A percentile compares a stretch with the other conserved stretches of the same genome.
phyloP scores from a whole-genome alignment of 2,113 vertebrate genomes.

The Nothoprocta perdicaria region DNA sequence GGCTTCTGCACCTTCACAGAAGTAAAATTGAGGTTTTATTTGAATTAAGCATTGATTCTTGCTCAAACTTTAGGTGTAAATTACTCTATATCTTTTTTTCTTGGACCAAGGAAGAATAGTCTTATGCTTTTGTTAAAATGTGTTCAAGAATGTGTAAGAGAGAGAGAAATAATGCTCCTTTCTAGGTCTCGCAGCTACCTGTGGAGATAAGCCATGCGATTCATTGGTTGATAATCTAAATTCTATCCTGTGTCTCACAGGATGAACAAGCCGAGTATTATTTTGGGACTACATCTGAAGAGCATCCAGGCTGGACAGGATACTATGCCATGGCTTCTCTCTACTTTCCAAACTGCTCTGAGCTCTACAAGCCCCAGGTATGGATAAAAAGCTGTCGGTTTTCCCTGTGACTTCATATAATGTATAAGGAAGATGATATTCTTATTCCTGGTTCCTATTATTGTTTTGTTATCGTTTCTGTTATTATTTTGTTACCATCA shows the following conservation, averaged over 20 bases:
- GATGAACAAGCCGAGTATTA: slow-evolving; percentile 82
- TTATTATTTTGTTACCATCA: not conserved
- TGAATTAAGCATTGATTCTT: not conserved
- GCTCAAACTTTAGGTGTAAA: not conserved
- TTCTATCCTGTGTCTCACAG: slow-evolving; percentile 71
- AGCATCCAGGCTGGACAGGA: slow-evolving; percentile 86
- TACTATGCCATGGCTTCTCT: slow-evolving; percentile 85
- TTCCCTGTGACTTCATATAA: not conserved
- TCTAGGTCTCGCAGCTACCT: not conserved
- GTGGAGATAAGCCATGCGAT: not conserved
- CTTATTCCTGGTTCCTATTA: no score
- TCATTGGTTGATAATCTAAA: not conserved
- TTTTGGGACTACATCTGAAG: slow-evolving; percentile 82
- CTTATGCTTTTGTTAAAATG: not conserved
- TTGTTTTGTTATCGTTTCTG: no score
- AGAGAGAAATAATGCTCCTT: not conserved
- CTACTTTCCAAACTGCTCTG: slow-evolving; percentile 85
- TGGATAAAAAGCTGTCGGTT: not conserved
- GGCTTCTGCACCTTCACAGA: not conserved
- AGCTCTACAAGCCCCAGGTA: slow-evolving; percentile 88
- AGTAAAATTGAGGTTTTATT: not conserved
- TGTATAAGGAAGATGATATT: not conserved
- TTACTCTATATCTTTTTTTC: no score
- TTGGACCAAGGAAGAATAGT: not conserved
- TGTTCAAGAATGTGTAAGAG: not conserved